Conservation (phyloP, 2,888 invertebrate genomes). For the Oscheius sp. region DNA sequence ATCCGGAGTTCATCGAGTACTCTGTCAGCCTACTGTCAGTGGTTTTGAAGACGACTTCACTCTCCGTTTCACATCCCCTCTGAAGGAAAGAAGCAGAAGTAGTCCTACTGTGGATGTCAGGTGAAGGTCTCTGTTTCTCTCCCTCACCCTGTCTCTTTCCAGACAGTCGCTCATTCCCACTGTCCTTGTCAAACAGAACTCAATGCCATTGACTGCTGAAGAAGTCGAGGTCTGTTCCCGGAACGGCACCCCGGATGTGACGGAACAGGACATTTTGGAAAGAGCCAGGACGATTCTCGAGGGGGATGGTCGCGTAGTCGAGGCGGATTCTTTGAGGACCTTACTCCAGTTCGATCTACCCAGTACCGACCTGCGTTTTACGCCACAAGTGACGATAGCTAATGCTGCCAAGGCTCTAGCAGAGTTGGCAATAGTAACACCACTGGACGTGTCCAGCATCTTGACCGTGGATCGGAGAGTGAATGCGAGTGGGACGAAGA, state of each 20-base stretch:
- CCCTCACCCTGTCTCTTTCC: not conserved
- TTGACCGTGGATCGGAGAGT: slow-evolving; percentile 33
- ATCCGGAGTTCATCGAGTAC: slow-evolving; percentile 47
- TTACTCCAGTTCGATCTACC: slow-evolving; percentile 45
- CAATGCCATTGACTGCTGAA: slow-evolving; percentile 47
- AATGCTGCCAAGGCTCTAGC: slow-evolving; percentile 58
- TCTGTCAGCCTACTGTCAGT: slow-evolving; percentile 30
- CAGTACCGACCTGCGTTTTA: slow-evolving; percentile 4
- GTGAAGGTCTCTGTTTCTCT: not conserved
- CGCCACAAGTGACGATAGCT: slow-evolving; percentile 47
- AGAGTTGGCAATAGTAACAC: slow-evolving; percentile 54
- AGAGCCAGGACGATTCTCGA: slow-evolving; percentile 42
- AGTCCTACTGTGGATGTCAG: slow-evolving; percentile 41
- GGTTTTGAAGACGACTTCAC: slow-evolving; percentile 57
- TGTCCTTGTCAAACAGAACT: slow-evolving; percentile 44
- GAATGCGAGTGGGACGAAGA: slow-evolving; percentile 23
- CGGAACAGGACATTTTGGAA: slow-evolving; percentile 48
- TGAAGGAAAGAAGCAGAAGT: slow-evolving; percentile 49
- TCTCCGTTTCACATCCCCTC: slow-evolving; percentile 43
- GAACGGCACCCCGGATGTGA: slow-evolving; percentile 51
- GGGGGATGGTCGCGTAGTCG: slow-evolving; percentile 45
- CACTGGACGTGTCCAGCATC: slow-evolving; percentile 47
- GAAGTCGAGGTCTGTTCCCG: slow-evolving; percentile 45
- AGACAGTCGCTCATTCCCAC: not conserved
- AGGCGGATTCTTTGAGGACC: slow-evolving; percentile 48